These are phyloP conservation scores for Meganola albula DNA, from an alignment of 2,888 invertebrate species.

Conservation along the genomic window DNA sequence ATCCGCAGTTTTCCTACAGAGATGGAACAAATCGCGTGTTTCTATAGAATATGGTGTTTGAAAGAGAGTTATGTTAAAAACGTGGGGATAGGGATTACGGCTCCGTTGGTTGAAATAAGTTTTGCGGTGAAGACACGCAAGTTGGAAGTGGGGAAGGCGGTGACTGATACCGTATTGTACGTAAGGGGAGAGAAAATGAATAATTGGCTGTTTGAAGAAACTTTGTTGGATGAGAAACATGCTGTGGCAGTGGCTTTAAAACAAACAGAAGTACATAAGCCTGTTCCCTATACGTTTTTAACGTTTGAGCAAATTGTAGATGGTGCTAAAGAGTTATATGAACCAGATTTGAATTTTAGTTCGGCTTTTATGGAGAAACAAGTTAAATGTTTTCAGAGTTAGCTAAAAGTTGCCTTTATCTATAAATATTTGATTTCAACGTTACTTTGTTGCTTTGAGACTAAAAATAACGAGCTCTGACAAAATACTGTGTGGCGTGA, in stretches of 20 bases:
- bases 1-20: slow-evolving; percentile 80
- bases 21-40: slow-evolving; percentile 83
- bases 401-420: too few species aligned
- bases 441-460: too few species aligned
- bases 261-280: slow-evolving; percentile 34
- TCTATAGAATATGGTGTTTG: slow-evolving; percentile 94
- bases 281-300: slow-evolving; percentile 71
- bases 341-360: slow-evolving; percentile 75
- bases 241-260: slow-evolving; percentile 86
- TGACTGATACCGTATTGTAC: slow-evolving; percentile 82
- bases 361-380: slow-evolving; percentile 79
- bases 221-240: slow-evolving; percentile 84
- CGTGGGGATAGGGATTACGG: slow-evolving; percentile 88
- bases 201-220: slow-evolving; percentile 91
- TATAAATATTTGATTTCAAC: too few species aligned
- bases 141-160: slow-evolving; percentile 56
- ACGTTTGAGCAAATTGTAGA: slow-evolving; percentile 79
- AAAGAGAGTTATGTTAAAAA: slow-evolving; percentile 98
- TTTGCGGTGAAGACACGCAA: slow-evolving; percentile 81
- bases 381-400: slow-evolving; percentile 33
- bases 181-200: slow-evolving; percentile 75
- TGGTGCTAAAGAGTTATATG: slow-evolving; percentile 58
- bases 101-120: slow-evolving; percentile 85
- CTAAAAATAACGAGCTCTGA: too few species aligned
- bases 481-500: too few species aligned